Base-by-base conservation (phyloP, 2,797 vertebrate species). In the Gila robusta region DNA sequence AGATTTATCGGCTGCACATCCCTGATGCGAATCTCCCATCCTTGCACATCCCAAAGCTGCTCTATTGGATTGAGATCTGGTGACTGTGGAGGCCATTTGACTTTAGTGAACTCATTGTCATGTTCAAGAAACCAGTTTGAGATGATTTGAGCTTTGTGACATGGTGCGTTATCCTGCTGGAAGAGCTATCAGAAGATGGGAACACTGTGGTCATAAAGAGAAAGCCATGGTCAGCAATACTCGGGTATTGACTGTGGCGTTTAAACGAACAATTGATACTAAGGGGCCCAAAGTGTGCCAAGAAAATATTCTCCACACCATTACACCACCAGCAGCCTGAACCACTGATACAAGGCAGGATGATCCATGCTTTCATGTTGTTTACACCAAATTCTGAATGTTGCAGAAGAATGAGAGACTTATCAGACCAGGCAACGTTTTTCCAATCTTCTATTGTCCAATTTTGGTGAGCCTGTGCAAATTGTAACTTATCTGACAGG, bases 121-220 rank as follows among this genome's bases (percentile, higher is more conserved):
- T 59, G 23, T n/a, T 23, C 54, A 85, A 64, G 83, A 79, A 71
- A 85, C 76, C 67, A 85, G 64, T 85, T 19, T 74, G 71, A 82
- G 35, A 81, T 84, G 54, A 85, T 88, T 85, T 35, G 37, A 47
- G 59, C 81, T 89, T 84, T 87, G 2, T 80, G 39, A 78, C 62
- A 86, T 84, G 69, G 35, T 1, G 37, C 4, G 16, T 84, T 87
- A 78, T 87, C 76, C 71, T 89, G 85, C 88, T 89, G 82, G 70
- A 89, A 89, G 85, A 84, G 81, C 81, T 82, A 87, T 89, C 81
- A 87, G 85, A 89, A 87, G 82, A 84, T 66, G 81, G 71, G 85
- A 80, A 83, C 66, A 86, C 19, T 79, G 80, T 88, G 62, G 59
- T 81, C 76, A 88, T 79, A 62, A 80, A 73, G 78, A 37, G 70